Evolutionary conservation across 2,888 invertebrate genomes (phyloP), one percentile per base, ranked within the genome.

Genomic region (Galerucella nymphaeae): DNA sequence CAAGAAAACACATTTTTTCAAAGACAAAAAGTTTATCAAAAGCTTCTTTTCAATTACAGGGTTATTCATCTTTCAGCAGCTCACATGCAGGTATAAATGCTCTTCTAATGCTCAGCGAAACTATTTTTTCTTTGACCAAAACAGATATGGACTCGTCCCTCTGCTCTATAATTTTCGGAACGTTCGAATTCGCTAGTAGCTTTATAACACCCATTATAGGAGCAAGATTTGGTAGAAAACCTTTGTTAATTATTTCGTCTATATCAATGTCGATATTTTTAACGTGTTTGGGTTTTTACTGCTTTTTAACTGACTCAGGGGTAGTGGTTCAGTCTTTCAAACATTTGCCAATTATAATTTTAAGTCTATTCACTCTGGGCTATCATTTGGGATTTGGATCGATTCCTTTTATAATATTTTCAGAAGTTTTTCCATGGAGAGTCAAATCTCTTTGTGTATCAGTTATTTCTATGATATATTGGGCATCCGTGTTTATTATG

Each of bases 51-150:
- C 93, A 63, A 20, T 92, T 0, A 91, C 91, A 77, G 90, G 91
- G 8, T 88, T 96, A 72, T 92, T 94, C 63, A 87, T 90, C 76
- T 93, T 95, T 86, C 96, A 97, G 83, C 96, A 97, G 86, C 88
- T 96, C 75, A 91, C 92, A n/a, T n/a, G n/a, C n/a, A 0, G 95
- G 95, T 0, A 93, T 94, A 82, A 94, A 94, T 85, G 93, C 93
- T 0, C 91, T 95, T 0, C 88, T 95, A 1, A 94, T 94, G 85
- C 94, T 94, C 85, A 91, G 93, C 80, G 91, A 93, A 77, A 87
- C 86, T 45, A 94, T 94, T 80, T 94, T 94, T 82, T 83, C 86
- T 2, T 89, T 89, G 1, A 92, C 95, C 0, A 91, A 92, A 2
- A 90, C 91, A 0, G 83, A 87, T 20, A 58, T 83, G 11, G 75